Base-by-base conservation (phyloP, 2,797 vertebrate genomes). In the Tragelaphus eurycerus region DNA sequence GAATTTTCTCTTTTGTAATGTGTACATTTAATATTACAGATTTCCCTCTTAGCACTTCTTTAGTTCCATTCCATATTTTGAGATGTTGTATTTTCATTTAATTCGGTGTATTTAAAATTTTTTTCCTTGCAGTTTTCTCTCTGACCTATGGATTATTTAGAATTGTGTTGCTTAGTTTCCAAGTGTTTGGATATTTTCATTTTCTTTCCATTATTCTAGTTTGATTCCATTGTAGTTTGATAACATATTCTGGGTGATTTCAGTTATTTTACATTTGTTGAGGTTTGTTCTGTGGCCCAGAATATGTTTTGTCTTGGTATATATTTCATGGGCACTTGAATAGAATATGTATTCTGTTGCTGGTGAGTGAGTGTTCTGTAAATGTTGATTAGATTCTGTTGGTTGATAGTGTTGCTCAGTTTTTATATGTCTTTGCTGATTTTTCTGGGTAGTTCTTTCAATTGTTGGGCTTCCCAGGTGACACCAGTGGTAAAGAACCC, bases 1-100 rank as follows among this genome's bases (percentile, higher is more conserved):
- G 43, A 86, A 71, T 81, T 52, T 95, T 74, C 59, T 87, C 76
- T 87, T 87, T 95, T 87, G 46, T 92, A 82, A 76, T 87, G 27
- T 55, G 34, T 89, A 60, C 31, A 16, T 52, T 86, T 57, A 60
- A 4, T 43, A 29, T 54, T 90, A 52, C 17, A 82, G 13, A 11
- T 93, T 71, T 93, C 46, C 16, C 17, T 82, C 21, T 71, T 67
- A 90, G n/a, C 54, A 89, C 17, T 93, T 81, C 13, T 59, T 90
- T 82, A 90, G 10, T 46, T 81, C 7, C 23, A 12, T 60, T 27
- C 52, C 38, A 79, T 93, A 86, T 79, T 89, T 85, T 89, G 48
- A 38, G 55, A 12, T 29, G n/a, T 31, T 46, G 14, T 78, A 16
- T 79, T 79, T 85, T 86, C 27, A 74, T 88, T 83, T 71, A 88